Conservation (phyloP, 2,888 invertebrate genomes). For the Dicyrtoma fusca region DNA sequence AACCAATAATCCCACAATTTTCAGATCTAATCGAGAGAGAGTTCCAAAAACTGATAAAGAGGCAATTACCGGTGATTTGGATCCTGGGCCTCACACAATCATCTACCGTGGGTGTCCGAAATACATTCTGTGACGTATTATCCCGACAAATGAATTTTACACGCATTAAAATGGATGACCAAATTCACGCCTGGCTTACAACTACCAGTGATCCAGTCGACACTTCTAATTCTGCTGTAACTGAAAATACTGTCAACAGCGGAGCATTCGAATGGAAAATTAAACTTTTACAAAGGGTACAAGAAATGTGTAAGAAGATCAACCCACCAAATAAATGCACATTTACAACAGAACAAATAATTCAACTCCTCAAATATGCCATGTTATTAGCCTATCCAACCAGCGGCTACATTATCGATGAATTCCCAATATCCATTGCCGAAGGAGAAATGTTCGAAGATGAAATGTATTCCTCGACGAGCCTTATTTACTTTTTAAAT, state of each 20-base stretch:
- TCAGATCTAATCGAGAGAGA: not conserved
- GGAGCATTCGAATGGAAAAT: not conserved
- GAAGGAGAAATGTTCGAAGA: slow-evolving; percentile 33
- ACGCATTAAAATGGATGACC: slow-evolving; percentile 33
- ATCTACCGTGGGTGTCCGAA: not conserved
- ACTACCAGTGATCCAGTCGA: not conserved
- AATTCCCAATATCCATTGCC: slow-evolving; percentile 22
- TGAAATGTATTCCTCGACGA: slow-evolving; percentile 8
- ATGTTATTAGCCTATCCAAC: slow-evolving; percentile 1
- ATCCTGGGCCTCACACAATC: slow-evolving; percentile 36
- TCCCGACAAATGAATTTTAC: slow-evolving; percentile 19
- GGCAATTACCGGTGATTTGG: slow-evolving; percentile 36
- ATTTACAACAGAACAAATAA: slow-evolving; percentile 17
- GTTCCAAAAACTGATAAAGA: slow-evolving; percentile 12
- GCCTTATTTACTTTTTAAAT: slow-evolving; percentile 29
- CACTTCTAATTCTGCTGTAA: no score
- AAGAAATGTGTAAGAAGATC: slow-evolving; percentile 15
- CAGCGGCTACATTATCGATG: slow-evolving; percentile 36
- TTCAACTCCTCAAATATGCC: slow-evolving; percentile 28
- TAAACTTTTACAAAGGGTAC: not conserved
- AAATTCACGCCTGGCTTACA: slow-evolving; percentile 27
- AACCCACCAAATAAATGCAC: slow-evolving; percentile 16
- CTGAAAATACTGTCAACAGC: not conserved
- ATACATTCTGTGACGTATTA: slow-evolving; percentile 21
- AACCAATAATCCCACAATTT: no score